Base-by-base conservation (phyloP, 2,888 invertebrate genomes). In the Elgonia sp. region DNA sequence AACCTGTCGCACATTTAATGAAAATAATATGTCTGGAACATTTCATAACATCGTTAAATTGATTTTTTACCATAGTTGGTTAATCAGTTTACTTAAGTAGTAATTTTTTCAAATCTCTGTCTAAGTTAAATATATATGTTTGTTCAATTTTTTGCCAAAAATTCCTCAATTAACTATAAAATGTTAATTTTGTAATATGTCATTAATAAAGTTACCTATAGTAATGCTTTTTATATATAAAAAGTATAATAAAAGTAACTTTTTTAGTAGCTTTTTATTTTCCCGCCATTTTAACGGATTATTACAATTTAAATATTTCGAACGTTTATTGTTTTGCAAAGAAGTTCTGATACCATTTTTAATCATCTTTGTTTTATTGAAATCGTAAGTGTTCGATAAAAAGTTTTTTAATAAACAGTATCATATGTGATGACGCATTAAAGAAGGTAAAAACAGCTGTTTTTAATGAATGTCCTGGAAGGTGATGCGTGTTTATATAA, bases 1-100 rank as follows among this genome's bases (percentile, higher is more conserved):
- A 83, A 83, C 83, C 83, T 72, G 82, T 57, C 69, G 46, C 50
- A 67, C 57, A 20, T 40, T 69, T 67, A 73, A 83, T 37, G 67
- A 75, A 63, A 46, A 67, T 57, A 83, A 67, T 83, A 55, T 65
- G 37, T 75, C 65, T 60, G 55, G 29, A 37, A 18, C 40, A 69
- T 82, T 82, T 73, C 83, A 16, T 60, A 75, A 83, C 42, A 0
- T 50, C 65, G 57, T 75, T 62, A 60, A 84, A 69, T 77, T 70
- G 46, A 76, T 46, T 69, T 67, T 69, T 46, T 60, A 50, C 20
- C 46, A 46, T 16, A 46, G 16, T 14, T 16, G 16, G 1, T 14
- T 14, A 46, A 46, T 14, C 46, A 46, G 1, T 2, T 46, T 46
- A 10, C 46, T 14, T 7, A 10, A 14, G 46, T 46, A 46, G 29